phyloP scores from a whole-genome alignment of 2,888 invertebrate genomes.

The Dryocosmus kuriphilus region DNA sequence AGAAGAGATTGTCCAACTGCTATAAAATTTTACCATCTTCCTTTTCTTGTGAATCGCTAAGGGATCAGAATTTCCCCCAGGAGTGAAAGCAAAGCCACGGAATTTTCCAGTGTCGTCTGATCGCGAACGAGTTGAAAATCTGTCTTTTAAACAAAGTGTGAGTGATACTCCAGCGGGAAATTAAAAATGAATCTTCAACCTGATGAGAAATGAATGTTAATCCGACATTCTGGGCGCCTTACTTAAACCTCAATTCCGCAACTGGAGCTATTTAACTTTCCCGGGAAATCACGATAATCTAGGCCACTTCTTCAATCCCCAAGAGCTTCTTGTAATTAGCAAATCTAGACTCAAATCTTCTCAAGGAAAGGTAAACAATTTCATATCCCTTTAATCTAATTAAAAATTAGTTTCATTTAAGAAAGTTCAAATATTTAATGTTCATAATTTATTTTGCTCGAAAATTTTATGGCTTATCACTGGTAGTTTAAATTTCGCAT shows the following conservation, averaged over 20 bases:
- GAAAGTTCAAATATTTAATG: not conserved
- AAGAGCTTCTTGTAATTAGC: conserved; percentile 19
- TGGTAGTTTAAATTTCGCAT: not conserved
- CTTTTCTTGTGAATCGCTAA: conserved; percentile 27
- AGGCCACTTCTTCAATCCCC: not conserved
- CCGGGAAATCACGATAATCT: not conserved
- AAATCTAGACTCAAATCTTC: not conserved
- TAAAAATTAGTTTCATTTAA: not conserved
- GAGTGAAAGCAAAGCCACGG: not conserved
- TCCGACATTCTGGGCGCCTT: conserved; percentile 4
- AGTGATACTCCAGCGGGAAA: conserved; percentile 28
- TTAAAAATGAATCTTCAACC: conserved; percentile 20
- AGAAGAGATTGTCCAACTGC: conserved; percentile 6
- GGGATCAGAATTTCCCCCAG: conserved; percentile 25
- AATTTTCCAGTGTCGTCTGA: conserved; percentile 12
- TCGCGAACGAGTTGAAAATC: conserved; percentile 5
- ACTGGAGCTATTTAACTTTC: conserved; percentile 25
- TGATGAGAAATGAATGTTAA: conserved; percentile 36
- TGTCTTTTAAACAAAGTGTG: conserved; percentile 26
- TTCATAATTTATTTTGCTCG: not conserved
- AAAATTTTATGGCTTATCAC: not conserved
- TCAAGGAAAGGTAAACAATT: not conserved
- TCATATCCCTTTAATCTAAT: not conserved
- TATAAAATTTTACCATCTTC: conserved; percentile 11
- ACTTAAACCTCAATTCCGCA: conserved; percentile 23